Evolutionary conservation across 2,113 vertebrate species (phyloP).

Genomic region (Gambusia affinis): DNA sequence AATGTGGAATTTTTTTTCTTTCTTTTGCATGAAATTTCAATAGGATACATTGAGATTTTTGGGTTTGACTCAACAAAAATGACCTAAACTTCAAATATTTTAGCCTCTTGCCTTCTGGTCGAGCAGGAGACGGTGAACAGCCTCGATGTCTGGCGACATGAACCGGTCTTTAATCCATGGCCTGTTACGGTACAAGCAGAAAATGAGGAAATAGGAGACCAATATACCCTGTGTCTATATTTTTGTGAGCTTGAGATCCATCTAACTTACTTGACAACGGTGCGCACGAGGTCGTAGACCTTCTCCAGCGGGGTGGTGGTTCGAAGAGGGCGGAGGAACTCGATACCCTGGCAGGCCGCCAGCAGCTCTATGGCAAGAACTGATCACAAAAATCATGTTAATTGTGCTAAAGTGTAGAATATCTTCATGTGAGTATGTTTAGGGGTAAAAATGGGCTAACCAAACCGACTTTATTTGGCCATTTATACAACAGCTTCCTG

Average conservation of each 20-base stretch:
- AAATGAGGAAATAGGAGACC: conserved; percentile 35
- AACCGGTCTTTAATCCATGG: conserved; percentile 99
- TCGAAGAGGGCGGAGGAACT: conserved; percentile 94
- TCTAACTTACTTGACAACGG: conserved; percentile 91
- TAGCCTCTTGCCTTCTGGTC: conserved; percentile 88
- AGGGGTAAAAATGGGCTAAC: neutral
- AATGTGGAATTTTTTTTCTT: no score
- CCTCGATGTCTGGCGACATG: conserved; percentile 97
- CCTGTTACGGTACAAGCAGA: conserved; percentile 67
- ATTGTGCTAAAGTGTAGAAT: neutral
- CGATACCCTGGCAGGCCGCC: conserved; percentile 96
- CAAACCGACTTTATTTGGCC: neutral
- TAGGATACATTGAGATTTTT: neutral
- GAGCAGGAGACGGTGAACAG: conserved; percentile 87
- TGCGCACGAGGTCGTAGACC: conserved; percentile 97
- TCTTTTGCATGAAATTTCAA: neutral
- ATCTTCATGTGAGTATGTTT: neutral
- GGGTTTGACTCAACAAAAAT: neutral
- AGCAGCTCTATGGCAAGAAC: conserved; percentile 95
- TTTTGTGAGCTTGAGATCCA: conserved; percentile 49
- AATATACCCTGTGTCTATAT: conserved; percentile 61
- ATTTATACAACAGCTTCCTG: neutral
- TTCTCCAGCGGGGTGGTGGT: conserved; percentile 98
- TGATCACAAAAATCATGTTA: conserved; percentile 59
- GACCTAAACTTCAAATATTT: neutral